phyloP scores from a whole-genome alignment of 2,797 vertebrate species.

The Coluber constrictor region DNA sequence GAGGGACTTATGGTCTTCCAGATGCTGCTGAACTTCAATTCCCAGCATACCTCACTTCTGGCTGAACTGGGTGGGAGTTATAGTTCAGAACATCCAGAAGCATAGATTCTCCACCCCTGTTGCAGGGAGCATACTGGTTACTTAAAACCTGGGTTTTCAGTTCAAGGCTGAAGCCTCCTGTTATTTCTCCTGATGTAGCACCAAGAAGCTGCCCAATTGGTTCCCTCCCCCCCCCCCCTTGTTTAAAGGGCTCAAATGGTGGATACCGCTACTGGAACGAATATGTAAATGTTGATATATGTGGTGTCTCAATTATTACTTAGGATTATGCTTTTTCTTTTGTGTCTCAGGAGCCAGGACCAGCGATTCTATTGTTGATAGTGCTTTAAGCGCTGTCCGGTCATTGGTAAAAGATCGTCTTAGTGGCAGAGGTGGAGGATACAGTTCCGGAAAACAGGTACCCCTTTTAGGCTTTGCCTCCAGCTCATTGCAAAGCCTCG shows the following conservation, averaged over 20 bases:
- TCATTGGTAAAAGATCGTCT: conserved; percentile 87
- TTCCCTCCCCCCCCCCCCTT: fast-evolving
- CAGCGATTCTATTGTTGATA: conserved; percentile 87
- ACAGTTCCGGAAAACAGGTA: conserved; percentile 81
- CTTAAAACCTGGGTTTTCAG: neutral
- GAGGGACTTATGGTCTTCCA: neutral
- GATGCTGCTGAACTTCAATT: neutral
- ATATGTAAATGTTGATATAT: neutral
- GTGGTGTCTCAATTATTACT: neutral
- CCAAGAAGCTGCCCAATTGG: neutral
- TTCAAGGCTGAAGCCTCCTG: neutral
- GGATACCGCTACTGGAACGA: neutral
- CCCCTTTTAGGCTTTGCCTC: neutral
- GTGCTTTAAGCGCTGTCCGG: conserved; percentile 79
- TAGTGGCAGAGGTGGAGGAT: conserved; percentile 79
- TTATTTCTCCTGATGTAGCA: neutral
- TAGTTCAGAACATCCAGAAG: neutral
- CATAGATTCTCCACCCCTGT: neutral
- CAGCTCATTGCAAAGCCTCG: neutral
- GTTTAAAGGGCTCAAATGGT: neutral
- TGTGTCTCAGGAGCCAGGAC: conserved; percentile 81
- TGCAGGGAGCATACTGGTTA: neutral
- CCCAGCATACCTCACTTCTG: neutral
- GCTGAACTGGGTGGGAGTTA: neutral
- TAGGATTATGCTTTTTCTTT: neutral